A percentile compares a stretch with the other conserved stretches of the same genome.
These are phyloP conservation scores for Hydropsyche betteni DNA, from an alignment of 2,888 invertebrate species.

Conservation along the genomic window DNA sequence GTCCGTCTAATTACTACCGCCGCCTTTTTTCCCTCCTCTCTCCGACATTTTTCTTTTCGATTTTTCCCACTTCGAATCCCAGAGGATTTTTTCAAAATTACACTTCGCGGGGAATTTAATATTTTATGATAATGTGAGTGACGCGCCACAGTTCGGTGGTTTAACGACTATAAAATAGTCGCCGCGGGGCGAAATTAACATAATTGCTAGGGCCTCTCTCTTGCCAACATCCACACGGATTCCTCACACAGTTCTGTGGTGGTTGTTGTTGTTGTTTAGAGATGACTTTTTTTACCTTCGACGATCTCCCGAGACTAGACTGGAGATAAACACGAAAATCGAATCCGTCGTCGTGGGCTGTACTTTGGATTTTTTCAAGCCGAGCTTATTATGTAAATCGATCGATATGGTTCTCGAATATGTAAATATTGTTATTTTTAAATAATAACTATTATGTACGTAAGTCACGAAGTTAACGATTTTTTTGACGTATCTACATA, in stretches of 20 bases:
- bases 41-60: conserved; percentile 3
- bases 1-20: too few species aligned
- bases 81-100: neutral
- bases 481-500: too few species aligned
- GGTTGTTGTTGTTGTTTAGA: neutral
- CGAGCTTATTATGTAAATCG: conserved; percentile 19
- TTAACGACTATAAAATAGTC: conserved; percentile 38
- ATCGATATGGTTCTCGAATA: conserved; percentile 18
- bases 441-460: conserved; percentile 3
- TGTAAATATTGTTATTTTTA: conserved; percentile 14
- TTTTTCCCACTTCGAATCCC: too few species aligned
- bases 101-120: conserved; percentile 10
- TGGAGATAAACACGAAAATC: too few species aligned
- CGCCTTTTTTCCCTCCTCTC: neutral
- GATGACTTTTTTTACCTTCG: neutral
- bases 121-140: conserved; percentile 27
- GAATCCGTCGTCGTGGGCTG: too few species aligned
- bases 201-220: conserved; percentile 38
- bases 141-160: conserved; percentile 40
- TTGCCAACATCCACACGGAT: conserved; percentile 5
- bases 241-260: neutral
- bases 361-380: neutral
- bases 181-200: conserved; percentile 45
- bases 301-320: neutral
- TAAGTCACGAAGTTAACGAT: too few species aligned